These are phyloP conservation scores for Cheumatopsyche charites DNA, from an alignment of 1,140 invertebrate species.

Conservation along the genomic window DNA sequence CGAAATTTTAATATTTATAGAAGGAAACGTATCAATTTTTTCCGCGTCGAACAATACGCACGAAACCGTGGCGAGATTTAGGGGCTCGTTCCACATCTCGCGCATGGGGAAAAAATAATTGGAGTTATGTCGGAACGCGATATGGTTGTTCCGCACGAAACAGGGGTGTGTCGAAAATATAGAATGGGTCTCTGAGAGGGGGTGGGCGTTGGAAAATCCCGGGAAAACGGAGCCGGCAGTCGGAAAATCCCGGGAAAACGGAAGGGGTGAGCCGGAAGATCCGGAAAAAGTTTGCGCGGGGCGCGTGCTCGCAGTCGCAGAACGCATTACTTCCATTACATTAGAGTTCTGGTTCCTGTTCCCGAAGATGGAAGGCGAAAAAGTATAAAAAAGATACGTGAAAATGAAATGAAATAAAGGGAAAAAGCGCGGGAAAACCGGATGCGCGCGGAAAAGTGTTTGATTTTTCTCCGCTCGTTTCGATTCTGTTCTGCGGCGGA, in stretches of 20 bases:
- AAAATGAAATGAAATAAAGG: background rate
- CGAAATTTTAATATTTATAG: too few relatives aligned
- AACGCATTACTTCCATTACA: slow-evolving; percentile 42
- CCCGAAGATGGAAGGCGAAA: background rate
- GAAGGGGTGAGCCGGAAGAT: too few relatives aligned
- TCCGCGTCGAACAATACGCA: too few relatives aligned
- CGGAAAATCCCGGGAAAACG: background rate
- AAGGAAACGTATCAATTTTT: too few relatives aligned
- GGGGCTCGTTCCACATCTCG: too few relatives aligned
- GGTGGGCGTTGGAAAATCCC: too few relatives aligned
- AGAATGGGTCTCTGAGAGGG: too few relatives aligned
- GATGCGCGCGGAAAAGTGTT: background rate
- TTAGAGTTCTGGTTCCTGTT: slow-evolving; percentile 37
- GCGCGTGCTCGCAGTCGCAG: slow-evolving; percentile 26
- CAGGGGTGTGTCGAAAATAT: too few relatives aligned
- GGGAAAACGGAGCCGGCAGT: too few relatives aligned
- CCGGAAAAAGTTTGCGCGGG: slow-evolving; percentile 17
- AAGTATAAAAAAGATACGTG: too few relatives aligned
- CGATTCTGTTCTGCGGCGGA: background rate
- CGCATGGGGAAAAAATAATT: slow-evolving; percentile 14
- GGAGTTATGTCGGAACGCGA: slow-evolving; percentile 18
- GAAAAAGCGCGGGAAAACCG: background rate
- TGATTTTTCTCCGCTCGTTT: slow-evolving; percentile 13
- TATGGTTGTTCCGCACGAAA: too few relatives aligned
- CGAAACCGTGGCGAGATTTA: too few relatives aligned